Conservation (phyloP, 1,140 invertebrate species). For the Nixonia krombeini region DNA sequence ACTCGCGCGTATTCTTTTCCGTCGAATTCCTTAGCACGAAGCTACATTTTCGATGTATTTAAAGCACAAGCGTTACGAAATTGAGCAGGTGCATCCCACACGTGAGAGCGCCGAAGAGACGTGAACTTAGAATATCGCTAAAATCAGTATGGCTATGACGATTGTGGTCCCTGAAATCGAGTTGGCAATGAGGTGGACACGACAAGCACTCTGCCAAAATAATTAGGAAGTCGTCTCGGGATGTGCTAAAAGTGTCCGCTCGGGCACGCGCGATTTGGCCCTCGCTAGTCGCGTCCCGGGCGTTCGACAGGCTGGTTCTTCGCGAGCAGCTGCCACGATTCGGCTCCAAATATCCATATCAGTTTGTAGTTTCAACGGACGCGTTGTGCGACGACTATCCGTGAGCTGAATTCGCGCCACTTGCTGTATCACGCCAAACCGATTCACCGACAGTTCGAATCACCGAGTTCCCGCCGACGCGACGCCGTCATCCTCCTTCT, state of each 20-base stretch:
- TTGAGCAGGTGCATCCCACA: conserved; percentile 42
- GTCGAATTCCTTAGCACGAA: conserved; percentile 1
- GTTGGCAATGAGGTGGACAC: conserved; percentile 48
- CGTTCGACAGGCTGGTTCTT: conserved; percentile 55
- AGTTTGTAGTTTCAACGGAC: conserved; percentile 2
- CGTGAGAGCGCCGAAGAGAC: conserved; percentile 30
- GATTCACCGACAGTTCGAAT: conserved; percentile 10
- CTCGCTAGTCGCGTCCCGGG: conserved; percentile 64
- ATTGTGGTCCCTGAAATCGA: conserved; percentile 47
- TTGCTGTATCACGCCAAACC: background rate
- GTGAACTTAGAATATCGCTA: conserved; percentile 42
- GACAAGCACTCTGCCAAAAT: conserved; percentile 77
- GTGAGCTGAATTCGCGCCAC: background rate
- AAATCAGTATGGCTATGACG: conserved; percentile 24
- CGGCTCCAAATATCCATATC: conserved; percentile 2
- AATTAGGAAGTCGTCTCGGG: conserved; percentile 80
- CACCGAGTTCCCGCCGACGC: background rate
- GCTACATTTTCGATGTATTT: conserved; percentile 31
- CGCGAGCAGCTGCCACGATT: conserved; percentile 9
- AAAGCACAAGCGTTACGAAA: conserved; percentile 38
- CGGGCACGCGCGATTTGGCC: conserved; percentile 69
- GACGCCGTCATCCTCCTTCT: no score
- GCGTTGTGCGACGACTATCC: background rate
- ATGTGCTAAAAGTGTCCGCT: conserved; percentile 82
- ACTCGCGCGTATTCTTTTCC: conserved; percentile 1